phyloP scores from a whole-genome alignment of 1,140 invertebrate species.

The Lepidostoma basale region DNA sequence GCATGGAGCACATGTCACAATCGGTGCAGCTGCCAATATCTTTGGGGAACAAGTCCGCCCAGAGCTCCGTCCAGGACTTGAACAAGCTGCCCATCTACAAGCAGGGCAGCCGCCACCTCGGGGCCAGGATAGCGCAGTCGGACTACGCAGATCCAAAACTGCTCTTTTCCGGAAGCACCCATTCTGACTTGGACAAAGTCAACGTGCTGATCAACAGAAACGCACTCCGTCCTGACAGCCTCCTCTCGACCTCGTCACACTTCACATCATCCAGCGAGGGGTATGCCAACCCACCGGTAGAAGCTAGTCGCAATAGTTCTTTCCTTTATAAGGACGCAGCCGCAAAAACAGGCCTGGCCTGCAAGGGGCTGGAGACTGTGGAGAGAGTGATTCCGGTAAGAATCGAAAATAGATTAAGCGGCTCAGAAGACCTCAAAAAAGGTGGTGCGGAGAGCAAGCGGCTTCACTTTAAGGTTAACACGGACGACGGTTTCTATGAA shows the following conservation, averaged over 20 bases:
- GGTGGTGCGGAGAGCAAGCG: neutral
- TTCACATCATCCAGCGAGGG: slow-evolving; percentile 69
- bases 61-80: slow-evolving; percentile 58
- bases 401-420: slow-evolving; percentile 10
- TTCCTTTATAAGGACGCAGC: slow-evolving; percentile 30
- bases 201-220: slow-evolving; percentile 62
- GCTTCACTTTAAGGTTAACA: slow-evolving; percentile 45
- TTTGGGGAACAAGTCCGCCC: slow-evolving; percentile 13
- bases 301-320: slow-evolving; percentile 33
- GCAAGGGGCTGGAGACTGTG: neutral
- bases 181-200: slow-evolving; percentile 53
- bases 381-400: neutral
- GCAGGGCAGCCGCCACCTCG: slow-evolving; percentile 80
- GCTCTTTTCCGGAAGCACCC: slow-evolving; percentile 60
- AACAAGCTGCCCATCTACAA: slow-evolving; percentile 68
- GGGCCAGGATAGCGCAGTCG: slow-evolving; percentile 83
- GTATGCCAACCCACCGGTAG: slow-evolving; percentile 16
- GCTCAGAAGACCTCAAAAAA: slow-evolving; percentile 6
- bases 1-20: slow-evolving; percentile 30
- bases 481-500: slow-evolving; percentile 75
- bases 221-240: slow-evolving; percentile 58
- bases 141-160: slow-evolving; percentile 83
- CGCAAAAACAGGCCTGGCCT: neutral
- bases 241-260: slow-evolving; percentile 63
- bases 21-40: slow-evolving; percentile 29